These are phyloP conservation scores for Puntigrus tetrazona DNA, from an alignment of 2,113 vertebrate genomes.

Conservation along the genomic window DNA sequence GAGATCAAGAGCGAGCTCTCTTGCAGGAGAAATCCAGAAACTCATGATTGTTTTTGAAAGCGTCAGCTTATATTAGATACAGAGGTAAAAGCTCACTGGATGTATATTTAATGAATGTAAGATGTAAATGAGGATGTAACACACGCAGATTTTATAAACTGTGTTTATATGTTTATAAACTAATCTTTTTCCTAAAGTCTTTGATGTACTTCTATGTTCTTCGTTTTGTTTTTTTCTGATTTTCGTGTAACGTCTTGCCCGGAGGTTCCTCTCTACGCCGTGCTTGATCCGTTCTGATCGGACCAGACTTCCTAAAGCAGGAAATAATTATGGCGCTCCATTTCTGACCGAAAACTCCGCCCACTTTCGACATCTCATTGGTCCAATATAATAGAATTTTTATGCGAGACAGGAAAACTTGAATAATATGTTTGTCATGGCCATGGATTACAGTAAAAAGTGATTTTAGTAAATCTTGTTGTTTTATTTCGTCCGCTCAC, in stretches of 20 bases:
- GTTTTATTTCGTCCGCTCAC: too few relatives aligned
- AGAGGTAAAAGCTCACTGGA: slow-evolving; percentile 70
- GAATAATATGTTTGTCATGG: too few relatives aligned
- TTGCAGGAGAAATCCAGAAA: not conserved
- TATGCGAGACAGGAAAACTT: too few relatives aligned
- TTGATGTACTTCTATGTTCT: slow-evolving; percentile 62
- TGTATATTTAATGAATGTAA: slow-evolving; percentile 82
- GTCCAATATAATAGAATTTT: too few relatives aligned
- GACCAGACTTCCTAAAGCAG: not conserved
- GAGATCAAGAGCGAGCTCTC: not conserved
- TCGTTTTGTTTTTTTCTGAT: slow-evolving; percentile 60
- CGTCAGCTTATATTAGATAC: slow-evolving; percentile 64
- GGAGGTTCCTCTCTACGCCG: too few relatives aligned
- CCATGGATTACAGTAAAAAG: too few relatives aligned
- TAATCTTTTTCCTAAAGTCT: slow-evolving; percentile 65
- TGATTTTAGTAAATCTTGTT: not conserved
- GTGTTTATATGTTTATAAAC: slow-evolving; percentile 81
- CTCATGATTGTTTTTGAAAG: slow-evolving; percentile 23
- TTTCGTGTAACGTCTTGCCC: too few relatives aligned
- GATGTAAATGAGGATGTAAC: slow-evolving; percentile 74
- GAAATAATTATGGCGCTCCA: not conserved
- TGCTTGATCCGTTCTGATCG: not conserved
- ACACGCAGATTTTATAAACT: slow-evolving; percentile 75
- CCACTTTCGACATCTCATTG: not conserved
- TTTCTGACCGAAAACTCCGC: not conserved